phyloP scores from a whole-genome alignment of 2,888 invertebrate genomes.

The Malacosoma neustria region DNA sequence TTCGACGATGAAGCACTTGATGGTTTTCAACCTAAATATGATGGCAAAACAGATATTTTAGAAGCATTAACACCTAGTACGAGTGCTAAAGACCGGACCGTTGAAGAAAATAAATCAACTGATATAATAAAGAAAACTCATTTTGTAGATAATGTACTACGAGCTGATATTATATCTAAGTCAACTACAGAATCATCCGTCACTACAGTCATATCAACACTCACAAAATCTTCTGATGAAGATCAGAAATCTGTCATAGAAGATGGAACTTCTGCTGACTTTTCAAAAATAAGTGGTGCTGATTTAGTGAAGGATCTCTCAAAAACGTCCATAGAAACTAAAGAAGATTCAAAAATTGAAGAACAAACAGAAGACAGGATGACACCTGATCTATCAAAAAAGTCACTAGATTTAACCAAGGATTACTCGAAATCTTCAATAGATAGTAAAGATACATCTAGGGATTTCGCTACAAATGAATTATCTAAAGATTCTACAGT shows the following conservation, averaged over 20 bases:
- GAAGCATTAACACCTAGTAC: slow-evolving; percentile 25
- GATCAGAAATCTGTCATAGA: slow-evolving; percentile 61
- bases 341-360: slow-evolving; percentile 52
- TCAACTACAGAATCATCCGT: slow-evolving; percentile 68
- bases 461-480: slow-evolving; percentile 68
- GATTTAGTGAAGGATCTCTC: slow-evolving; percentile 60
- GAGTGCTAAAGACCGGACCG: slow-evolving; percentile 20
- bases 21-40: slow-evolving; percentile 21
- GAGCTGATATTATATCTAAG: slow-evolving; percentile 54
- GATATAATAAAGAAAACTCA: slow-evolving; percentile 39
- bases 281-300: slow-evolving; percentile 63
- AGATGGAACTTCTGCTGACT: slow-evolving; percentile 63
- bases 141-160: slow-evolving; percentile 41
- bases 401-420: slow-evolving; percentile 61
- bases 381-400: slow-evolving; percentile 65
- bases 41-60: slow-evolving; percentile 15
- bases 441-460: slow-evolving; percentile 65
- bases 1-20: slow-evolving; percentile 27
- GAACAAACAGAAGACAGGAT: slow-evolving; percentile 51
- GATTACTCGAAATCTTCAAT: slow-evolving; percentile 68
- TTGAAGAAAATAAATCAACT: slow-evolving; percentile 28
- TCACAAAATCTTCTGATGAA: slow-evolving; percentile 65
- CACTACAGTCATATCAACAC: slow-evolving; percentile 58
- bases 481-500: slow-evolving; percentile 67
- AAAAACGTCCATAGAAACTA: slow-evolving; percentile 55